Evolutionary conservation across 2,888 invertebrate species (phyloP), one percentile per base, ranked within the genome.

Genomic region (Temnothorax ravouxi): DNA sequence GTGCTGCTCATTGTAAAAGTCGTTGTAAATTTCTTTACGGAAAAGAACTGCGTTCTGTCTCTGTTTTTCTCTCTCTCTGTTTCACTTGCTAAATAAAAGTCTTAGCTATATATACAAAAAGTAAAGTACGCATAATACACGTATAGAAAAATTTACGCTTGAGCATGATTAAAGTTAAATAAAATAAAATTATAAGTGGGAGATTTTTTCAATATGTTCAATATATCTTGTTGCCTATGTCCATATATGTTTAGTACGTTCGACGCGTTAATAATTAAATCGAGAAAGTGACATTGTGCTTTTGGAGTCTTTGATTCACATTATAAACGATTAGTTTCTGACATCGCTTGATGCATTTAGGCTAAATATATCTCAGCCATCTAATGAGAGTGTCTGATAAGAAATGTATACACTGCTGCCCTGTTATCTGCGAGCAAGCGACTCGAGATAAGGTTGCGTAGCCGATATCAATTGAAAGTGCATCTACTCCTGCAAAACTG

Each of bases 351-450:
- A 76, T 52, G 11, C 5, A 25, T 66, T 4, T 21, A 44, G n/a
- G n/a, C 25, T 69, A 71, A 56, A 77, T 56, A 69, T 77, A 77
- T 77, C 77, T 64, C 21, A 76, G 44, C 9, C 21, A 54, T 71
- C 71, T 71, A 77, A 69, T 69, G 54, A 67, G 44, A 11, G 41
- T 74, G 34, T 29, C 3, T 15, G 77, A 77, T 77, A 77, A 77
- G 72, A 77, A 77, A 56, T 77, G 77, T 77, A 69, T 54, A 77
- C 72, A 77, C 6, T 44, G 21, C 38, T 52, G 38, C 25, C 38
- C 38, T 38, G 75, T 76, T 64, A 76, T 52, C 66, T 50, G 0
- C 18, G 13, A 38, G 50, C 64, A 38, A 66, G 9, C 75, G 75
- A 38, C 38, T 61, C 18, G n/a, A 71, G 72, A 71, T 77, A 77